Percentiles rank a stretch among this genome's conserved stretches.
Evolutionary conservation across 2,113 vertebrate species (phyloP).

Genomic region (Thinocorus orbignyianus): DNA sequence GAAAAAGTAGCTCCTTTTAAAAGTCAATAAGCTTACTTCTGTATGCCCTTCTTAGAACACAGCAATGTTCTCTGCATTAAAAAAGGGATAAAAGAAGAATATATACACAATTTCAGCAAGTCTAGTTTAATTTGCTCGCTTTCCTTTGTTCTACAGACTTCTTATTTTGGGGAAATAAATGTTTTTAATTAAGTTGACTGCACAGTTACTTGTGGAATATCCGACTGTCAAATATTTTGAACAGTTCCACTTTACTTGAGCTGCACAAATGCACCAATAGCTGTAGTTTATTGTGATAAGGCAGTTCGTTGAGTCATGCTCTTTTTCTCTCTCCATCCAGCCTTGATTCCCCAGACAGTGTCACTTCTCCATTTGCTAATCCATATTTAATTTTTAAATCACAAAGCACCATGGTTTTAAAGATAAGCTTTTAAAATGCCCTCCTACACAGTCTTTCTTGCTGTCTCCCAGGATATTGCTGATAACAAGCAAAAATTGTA

Average conservation of each 20-base stretch:
- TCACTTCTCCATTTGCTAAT: slow-evolving; percentile 40
- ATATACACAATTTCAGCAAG: not conserved
- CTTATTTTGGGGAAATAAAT: not conserved
- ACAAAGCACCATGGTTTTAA: slow-evolving; percentile 27
- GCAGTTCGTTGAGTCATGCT: slow-evolving; percentile 36
- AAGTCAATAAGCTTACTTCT: rapidly evolving
- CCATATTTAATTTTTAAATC: slow-evolving; percentile 51
- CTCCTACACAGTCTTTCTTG: slow-evolving; percentile 10
- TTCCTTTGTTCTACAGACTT: not conserved
- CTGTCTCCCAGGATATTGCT: not conserved
- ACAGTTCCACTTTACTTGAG: not conserved
- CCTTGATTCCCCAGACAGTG: slow-evolving; percentile 37
- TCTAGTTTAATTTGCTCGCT: not conserved
- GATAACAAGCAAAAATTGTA: not conserved
- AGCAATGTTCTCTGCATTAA: not conserved
- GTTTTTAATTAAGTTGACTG: not conserved
- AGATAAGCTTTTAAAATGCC: slow-evolving; percentile 45
- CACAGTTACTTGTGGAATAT: not conserved
- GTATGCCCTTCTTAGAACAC: not conserved
- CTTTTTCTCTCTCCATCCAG: not conserved
- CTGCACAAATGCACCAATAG: not conserved
- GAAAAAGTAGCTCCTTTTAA: no score
- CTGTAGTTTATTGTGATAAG: not conserved
- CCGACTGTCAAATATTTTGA: not conserved
- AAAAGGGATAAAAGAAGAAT: not conserved